A percentile compares a stretch with the other conserved stretches of the same genome.
These are phyloP conservation scores for Syncerus caffer DNA, from an alignment of 2,797 vertebrate species.

Conservation along the genomic window DNA sequence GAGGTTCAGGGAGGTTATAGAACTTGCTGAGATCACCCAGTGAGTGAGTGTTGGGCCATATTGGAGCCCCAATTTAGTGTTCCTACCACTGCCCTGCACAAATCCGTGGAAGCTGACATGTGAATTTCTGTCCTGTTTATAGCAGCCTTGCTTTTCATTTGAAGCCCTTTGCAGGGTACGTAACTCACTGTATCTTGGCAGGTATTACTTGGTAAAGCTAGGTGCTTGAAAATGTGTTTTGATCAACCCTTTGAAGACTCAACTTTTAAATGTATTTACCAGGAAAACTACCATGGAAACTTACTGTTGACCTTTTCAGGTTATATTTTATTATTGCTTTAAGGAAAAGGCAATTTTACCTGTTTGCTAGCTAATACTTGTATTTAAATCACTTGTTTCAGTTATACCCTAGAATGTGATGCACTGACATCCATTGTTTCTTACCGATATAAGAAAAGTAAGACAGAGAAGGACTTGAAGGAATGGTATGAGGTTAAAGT, in stretches of 20 bases:
- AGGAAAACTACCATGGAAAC: neutral
- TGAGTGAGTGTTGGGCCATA: neutral
- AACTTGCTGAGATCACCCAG: neutral
- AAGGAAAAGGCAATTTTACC: neutral
- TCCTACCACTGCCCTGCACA: neutral
- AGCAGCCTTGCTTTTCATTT: neutral
- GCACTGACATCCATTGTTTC: neutral
- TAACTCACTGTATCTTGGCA: neutral
- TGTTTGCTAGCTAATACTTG: neutral
- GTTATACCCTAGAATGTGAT: neutral
- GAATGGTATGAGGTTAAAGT: neutral
- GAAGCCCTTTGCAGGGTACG: neutral
- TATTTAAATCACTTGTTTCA: neutral
- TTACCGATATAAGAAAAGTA: neutral
- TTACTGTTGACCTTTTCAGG: neutral
- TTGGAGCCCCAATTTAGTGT: neutral
- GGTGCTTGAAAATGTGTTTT: neutral
- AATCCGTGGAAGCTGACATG: neutral
- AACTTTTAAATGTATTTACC: slow-evolving; percentile 1
- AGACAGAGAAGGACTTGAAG: neutral
- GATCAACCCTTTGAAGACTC: neutral
- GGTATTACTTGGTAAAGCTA: neutral
- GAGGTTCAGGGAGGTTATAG: neutral
- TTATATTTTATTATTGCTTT: neutral
- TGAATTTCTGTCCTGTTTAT: neutral